Base-by-base conservation (phyloP, 2,113 vertebrate genomes). In the Elephas maximus region DNA sequence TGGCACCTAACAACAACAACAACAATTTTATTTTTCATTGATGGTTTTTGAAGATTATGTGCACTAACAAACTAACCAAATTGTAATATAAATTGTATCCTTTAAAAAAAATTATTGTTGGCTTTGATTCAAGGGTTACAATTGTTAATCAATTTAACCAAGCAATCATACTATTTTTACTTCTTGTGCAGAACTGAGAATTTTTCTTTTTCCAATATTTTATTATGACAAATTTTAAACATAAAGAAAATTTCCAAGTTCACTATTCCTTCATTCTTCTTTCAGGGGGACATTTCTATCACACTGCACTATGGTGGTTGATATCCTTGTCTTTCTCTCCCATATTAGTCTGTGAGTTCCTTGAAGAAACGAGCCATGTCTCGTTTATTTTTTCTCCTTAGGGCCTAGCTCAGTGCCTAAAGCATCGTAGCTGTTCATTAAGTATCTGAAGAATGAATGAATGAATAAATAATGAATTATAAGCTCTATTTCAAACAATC, bases 401-500 rank as follows among this genome's bases (percentile, higher is more conserved):
- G 26, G 51, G 67, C 45, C 48, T 82, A 65, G 4, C 18, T 82
- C 45, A 74, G 21, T 67, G 18, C 53, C 45, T 84, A 73, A 82
- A 93, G 44, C 48, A 76, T 83, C 21, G 21, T 6, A 88, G 45
- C 21, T 41, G 74, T 33, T 92, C 76, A 82, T 80, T 57, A 93
- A 74, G 37, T 90, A 80, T 74, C n/a, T 77, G 45, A 48, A 79
- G 37, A 95, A 76, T 69, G 21, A 33, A 1, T 60, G 7, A 82
- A 90, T 90, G 5, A 90, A 65, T 92, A 15, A 48, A 48, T 73
- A 8, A 78, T 30, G 53, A 86, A 85, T 86, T 93, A 37, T 26
- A 88, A 95, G 60, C 8, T 74, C 45, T 88, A 88, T 28, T 44
- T 80, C 28, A 91, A 96, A 81, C 12, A 82, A 30, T 83, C 12